phyloP scores from a whole-genome alignment of 2,888 invertebrate genomes.

The Brachylomia viminalis region DNA sequence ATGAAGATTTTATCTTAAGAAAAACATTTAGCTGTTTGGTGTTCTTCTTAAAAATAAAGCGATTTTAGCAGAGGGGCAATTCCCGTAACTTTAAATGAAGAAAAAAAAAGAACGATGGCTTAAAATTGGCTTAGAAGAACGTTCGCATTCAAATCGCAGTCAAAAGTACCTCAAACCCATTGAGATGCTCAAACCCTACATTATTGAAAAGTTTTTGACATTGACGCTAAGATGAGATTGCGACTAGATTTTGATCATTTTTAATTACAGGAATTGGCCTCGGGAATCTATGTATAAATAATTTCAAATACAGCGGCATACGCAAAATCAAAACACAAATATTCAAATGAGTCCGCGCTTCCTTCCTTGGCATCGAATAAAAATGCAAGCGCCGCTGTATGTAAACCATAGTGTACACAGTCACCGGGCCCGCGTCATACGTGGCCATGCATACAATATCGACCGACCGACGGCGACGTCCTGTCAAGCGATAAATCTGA shows the following conservation, averaged over 20 bases:
- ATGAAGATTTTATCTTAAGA: not conserved
- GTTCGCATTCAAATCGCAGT: not conserved
- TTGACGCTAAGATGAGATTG: not conserved
- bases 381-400: conserved; percentile 42
- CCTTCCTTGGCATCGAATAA: conserved; percentile 26
- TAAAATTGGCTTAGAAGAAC: too few relatives aligned
- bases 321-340: conserved; percentile 2
- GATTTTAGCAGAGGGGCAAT: not conserved
- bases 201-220: not conserved
- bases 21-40: not conserved
- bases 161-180: not conserved
- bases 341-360: conserved; percentile 32
- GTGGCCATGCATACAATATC: conserved; percentile 65
- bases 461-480: conserved; percentile 64
- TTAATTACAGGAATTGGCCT: not conserved
- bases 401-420: conserved; percentile 34
- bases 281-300: not conserved
- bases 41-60: not conserved
- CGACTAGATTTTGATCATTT: not conserved
- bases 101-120: too few relatives aligned
- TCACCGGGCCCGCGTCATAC: conserved; percentile 58
- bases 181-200: too few relatives aligned
- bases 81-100: not conserved
- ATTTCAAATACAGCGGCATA: not conserved
- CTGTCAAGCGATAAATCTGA: conserved; percentile 65